Percentiles rank a stretch among this genome's conserved stretches.
Evolutionary conservation across 1,140 invertebrate species (phyloP).

Genomic region (Halotydeus destructor): DNA sequence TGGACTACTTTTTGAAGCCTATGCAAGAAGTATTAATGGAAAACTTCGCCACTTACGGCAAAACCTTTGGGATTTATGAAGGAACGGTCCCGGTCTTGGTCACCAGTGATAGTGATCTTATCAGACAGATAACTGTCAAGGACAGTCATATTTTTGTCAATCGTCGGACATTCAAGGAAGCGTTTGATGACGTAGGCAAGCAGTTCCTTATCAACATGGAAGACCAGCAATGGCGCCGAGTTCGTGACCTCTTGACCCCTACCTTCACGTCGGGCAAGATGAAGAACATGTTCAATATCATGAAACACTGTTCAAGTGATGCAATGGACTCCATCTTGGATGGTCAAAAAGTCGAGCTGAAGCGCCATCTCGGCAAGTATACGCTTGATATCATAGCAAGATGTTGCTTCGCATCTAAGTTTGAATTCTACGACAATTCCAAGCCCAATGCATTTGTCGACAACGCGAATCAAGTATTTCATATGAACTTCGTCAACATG

Average conservation of each 20-base stretch:
- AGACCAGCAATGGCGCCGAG: conserved; percentile 31
- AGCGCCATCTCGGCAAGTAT: conserved; percentile 5
- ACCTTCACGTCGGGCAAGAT: conserved; percentile 36
- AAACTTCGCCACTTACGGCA: conserved; percentile 5
- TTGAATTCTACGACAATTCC: conserved; percentile 22
- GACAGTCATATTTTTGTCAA: conserved; percentile 11
- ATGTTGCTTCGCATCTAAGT: conserved; percentile 29
- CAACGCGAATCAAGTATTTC: conserved; percentile 15
- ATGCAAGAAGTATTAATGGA: neutral
- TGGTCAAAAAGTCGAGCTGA: too few species aligned
- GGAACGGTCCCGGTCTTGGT: conserved; percentile 2
- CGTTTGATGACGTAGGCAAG: neutral
- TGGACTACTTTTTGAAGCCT: neutral
- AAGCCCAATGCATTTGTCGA: too few species aligned
- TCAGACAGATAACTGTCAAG: conserved; percentile 11
- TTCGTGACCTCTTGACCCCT: conserved; percentile 31
- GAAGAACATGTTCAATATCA: conserved; percentile 29
- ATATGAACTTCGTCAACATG: neutral
- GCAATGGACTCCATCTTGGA: too few species aligned
- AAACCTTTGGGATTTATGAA: conserved; percentile 6
- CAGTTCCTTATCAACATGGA: neutral
- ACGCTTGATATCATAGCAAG: conserved; percentile 29
- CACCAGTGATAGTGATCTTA: conserved; percentile 10
- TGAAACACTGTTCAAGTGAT: conserved; percentile 1
- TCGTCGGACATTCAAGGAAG: neutral